Evolutionary conservation across 2,888 invertebrate species (phyloP).

Genomic region (Drosophila gaucha): DNA sequence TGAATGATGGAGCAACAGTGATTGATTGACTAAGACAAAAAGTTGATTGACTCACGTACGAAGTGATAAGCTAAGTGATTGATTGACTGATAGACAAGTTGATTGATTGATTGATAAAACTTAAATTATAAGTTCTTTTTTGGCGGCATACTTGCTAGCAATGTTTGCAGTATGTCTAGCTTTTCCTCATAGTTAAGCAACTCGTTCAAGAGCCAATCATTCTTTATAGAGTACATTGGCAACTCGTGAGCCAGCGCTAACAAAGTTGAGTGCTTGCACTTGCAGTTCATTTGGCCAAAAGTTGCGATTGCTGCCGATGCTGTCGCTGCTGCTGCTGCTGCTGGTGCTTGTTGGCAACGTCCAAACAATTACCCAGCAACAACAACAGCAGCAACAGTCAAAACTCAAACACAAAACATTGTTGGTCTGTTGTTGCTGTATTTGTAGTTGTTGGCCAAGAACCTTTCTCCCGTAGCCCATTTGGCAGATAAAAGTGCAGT

Average conservation of each 20-base stretch:
- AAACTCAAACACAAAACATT: conserved; percentile 43
- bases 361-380: conserved; percentile 66
- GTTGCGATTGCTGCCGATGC: conserved; percentile 50
- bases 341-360: conserved; percentile 55
- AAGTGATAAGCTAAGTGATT: neutral
- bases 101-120: no score
- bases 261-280: conserved; percentile 63
- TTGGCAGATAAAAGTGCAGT: conserved; percentile 50
- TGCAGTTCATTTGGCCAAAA: conserved; percentile 77
- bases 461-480: conserved; percentile 61
- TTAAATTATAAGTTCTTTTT: no score
- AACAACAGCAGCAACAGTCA: conserved; percentile 35
- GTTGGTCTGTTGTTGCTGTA: conserved; percentile 19
- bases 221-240: conserved; percentile 24
- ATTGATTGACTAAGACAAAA: neutral
- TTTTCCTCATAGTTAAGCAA: conserved; percentile 4
- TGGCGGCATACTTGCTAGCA: no score
- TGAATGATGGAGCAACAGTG: neutral
- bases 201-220: conserved; percentile 2
- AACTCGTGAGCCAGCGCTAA: conserved; percentile 66
- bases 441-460: conserved; percentile 45
- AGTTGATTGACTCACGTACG: no score
- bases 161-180: neutral
- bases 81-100: neutral
- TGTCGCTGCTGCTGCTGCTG: conserved; percentile 29